phyloP scores from a whole-genome alignment of 2,797 vertebrate species.

The Arrhamphus sclerolepis region DNA sequence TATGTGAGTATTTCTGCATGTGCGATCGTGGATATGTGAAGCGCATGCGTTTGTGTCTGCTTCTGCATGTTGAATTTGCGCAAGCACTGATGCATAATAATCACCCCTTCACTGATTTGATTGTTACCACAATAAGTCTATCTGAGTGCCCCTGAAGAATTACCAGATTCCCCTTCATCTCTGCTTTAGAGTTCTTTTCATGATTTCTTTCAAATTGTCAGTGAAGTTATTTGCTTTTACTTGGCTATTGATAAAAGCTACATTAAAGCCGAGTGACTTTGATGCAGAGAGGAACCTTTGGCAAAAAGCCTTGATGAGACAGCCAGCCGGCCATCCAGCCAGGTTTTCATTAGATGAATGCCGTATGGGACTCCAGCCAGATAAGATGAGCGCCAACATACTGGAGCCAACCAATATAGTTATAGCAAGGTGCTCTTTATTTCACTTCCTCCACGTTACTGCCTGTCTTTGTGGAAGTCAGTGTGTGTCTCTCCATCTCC shows the following conservation, averaged over 20 bases:
- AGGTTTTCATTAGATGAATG: conserved; percentile 82
- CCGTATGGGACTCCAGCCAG: conserved; percentile 72
- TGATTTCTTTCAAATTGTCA: conserved; percentile 67
- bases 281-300: conserved; percentile 78
- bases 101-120: conserved; percentile 53
- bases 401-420: conserved; percentile 78
- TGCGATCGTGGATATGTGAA: conserved; percentile 1
- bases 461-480: conserved; percentile 66
- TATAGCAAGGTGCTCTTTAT: conserved; percentile 78
- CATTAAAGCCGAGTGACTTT: conserved; percentile 78
- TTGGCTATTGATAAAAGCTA: conserved; percentile 80
- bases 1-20: conserved; percentile 7
- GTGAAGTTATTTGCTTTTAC: conserved; percentile 75
- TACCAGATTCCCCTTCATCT: conserved; percentile 57
- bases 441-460: conserved; percentile 71
- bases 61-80: conserved; percentile 15
- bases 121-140: conserved; percentile 52
- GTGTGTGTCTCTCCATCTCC: conserved; percentile 50
- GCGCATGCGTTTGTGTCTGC: conserved; percentile 14
- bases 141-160: conserved; percentile 56
- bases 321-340: conserved; percentile 71
- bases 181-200: conserved; percentile 61
- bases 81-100: conserved; percentile 23
- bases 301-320: conserved; percentile 75
- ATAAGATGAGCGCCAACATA: conserved; percentile 74